Evolutionary conservation across 2,113 vertebrate species (phyloP), one percentile per base, ranked within the genome.

Genomic region (Coregonus clupeaformis): DNA sequence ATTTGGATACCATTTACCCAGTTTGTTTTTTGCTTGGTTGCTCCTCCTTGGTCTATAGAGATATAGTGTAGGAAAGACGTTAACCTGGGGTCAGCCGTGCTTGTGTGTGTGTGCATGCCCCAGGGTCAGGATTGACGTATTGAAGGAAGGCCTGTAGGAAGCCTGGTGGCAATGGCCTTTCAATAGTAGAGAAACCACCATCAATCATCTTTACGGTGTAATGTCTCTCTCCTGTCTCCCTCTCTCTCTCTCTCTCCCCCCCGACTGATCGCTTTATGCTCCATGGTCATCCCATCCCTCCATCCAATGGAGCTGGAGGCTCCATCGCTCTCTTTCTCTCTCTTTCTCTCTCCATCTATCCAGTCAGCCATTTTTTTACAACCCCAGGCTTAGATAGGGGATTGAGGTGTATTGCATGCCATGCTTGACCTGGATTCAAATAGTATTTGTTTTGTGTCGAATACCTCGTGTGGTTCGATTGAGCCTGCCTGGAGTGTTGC

Each of bases 161-260:
- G 75, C 76, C 77, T 11, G 5, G 66, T 74, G 81, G 81, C 85
- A 86, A 5, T 92, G 86, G 88, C 84, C 85, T 77, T 86, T 88
- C 85, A 80, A 75, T 74, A 24, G 79, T 22, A 64, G 65, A 62
- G 80, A 81, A 82, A 72, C 55, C 42, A 45, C 78, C 80, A 76
- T 90, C 82, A 87, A 88, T 92, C 84, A 82, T 66, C 74, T 85
- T 83, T 82, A 88, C 76, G 77, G 82, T 77, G 75, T 71, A 32
- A 82, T 80, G 73, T 80, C 6, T 42, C 24, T 85, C 87, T 84
- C 75, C 29, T 27, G 29, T 72, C 73, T 76, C 55, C n/a, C 60
- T 76, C 9, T 72, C 73, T 76, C 42, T 12, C 60, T 72, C 64
- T 32, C 24, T 5, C 2, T 6, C 2, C n/a, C 6, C 12, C 9